Base-by-base conservation (phyloP, 2,888 invertebrate species). In the Drosophila imparisetae region DNA sequence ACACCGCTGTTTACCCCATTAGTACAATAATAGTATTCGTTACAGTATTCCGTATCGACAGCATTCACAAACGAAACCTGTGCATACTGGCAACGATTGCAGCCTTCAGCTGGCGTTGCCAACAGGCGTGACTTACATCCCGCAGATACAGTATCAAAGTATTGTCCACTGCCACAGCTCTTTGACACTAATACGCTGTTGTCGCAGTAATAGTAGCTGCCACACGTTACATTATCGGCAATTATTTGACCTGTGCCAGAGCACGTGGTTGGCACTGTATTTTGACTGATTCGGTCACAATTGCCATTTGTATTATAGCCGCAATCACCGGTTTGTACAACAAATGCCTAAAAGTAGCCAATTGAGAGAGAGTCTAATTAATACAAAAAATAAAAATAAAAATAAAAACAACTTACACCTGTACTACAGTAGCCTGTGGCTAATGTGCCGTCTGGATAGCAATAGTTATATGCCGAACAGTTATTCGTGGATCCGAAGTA, bases 51-150 rank as follows among this genome's bases (percentile, higher is more conserved):
- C 2, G 1, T 15, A 24, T 58, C 29, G 0, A 73, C 72, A 21
- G 73, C 82, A 66, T 84, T 84, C n/a, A 75, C 90, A 10, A 81
- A 84, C 0, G 1, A 0, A 0, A 1, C 15, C 0, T 0, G 18
- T 10, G 80, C 24, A 2, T 49, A 65, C 52, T 84, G 85, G 36
- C 83, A 84, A 7, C 83, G 90, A 53, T 84, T 73, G 88, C 83
- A 84, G 27, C 34, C 0, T 0, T 7, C 0, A 0, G 1, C 1
- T 11, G 83, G 50, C 0, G 30, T 34, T 4, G 90, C 83, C 0
- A 0, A 0, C 24, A 49, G 36, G 2, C 90, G 84, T 1, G 21
- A 11, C 4, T 0, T 1, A 40, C 40, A 40, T 11, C 0, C 0
- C 0, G 0, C 0, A 10, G 1, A 1, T 40, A 24, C 24, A 2